A percentile compares a stretch with the other conserved stretches of the same genome.
Conservation (phyloP, 2,888 invertebrate species). For the Himalopsyche japonica region DNA sequence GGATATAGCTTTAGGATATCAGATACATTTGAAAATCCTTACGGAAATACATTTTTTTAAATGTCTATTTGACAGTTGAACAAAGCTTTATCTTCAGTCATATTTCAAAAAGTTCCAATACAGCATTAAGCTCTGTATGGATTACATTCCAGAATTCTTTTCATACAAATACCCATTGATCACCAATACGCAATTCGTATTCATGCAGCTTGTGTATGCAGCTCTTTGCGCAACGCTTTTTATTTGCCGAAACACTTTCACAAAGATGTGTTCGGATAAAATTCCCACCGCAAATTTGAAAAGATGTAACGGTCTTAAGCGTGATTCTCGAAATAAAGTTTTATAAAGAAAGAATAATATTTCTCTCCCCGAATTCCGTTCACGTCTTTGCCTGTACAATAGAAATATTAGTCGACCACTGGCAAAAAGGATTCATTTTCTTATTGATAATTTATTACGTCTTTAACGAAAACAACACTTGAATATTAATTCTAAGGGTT, state of each 20-base stretch:
- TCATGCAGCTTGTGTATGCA: not conserved
- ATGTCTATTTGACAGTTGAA: too few relatives aligned
- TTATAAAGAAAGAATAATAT: conserved; percentile 18
- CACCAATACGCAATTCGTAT: not conserved
- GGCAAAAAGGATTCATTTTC: not conserved
- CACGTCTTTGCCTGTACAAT: conserved; percentile 13
- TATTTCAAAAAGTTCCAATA: not conserved
- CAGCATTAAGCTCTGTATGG: not conserved
- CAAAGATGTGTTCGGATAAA: conserved; percentile 2
- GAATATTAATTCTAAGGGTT: not conserved
- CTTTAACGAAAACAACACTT: conserved; percentile 1
- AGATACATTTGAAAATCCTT: too few relatives aligned
- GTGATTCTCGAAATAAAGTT: conserved; percentile 24
- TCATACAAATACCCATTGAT: not conserved
- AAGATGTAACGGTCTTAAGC: conserved; percentile 15
- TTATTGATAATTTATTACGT: not conserved
- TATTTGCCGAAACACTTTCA: not conserved
- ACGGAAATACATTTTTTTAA: too few relatives aligned
- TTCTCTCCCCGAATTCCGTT: conserved; percentile 4
- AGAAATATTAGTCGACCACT: not conserved
- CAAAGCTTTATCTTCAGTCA: too few relatives aligned
- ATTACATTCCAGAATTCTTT: not conserved
- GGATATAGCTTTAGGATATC: too few relatives aligned
- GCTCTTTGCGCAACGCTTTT: not conserved
- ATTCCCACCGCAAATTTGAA: not conserved